Percentiles rank a stretch among this genome's conserved stretches.
phyloP scores from a whole-genome alignment of 2,113 vertebrate species.

The Garra rufa region DNA sequence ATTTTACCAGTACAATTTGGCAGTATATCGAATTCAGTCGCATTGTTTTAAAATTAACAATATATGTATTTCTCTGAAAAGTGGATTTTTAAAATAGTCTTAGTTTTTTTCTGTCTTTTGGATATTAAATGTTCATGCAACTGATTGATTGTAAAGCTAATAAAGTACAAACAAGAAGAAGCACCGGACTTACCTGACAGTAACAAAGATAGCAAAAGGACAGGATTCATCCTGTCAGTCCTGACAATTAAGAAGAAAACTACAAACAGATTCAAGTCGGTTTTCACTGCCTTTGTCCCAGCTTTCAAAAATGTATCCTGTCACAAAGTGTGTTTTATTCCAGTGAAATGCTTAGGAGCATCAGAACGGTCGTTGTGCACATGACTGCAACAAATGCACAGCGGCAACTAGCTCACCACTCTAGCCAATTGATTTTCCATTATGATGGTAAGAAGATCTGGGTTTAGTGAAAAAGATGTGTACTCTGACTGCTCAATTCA shows the following conservation, averaged over 20 bases:
- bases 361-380: slow-evolving; percentile 17
- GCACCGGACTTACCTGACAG: slow-evolving; percentile 72
- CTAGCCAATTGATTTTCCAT: slow-evolving; percentile 74
- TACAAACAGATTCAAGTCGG: neutral
- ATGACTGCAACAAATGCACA: slow-evolving; percentile 40
- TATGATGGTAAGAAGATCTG: slow-evolving; percentile 78
- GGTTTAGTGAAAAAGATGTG: slow-evolving; percentile 59
- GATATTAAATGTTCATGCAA: neutral
- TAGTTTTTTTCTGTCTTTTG: neutral
- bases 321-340: slow-evolving; percentile 29
- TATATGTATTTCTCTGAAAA: neutral
- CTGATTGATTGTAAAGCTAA: neutral
- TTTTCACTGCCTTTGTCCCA: neutral
- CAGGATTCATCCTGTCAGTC: slow-evolving; percentile 66
- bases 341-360: slow-evolving; percentile 14
- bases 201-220: slow-evolving; percentile 65
- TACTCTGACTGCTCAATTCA: slow-evolving; percentile 61
- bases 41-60: neutral
- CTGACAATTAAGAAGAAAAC: slow-evolving; percentile 12
- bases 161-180: neutral
- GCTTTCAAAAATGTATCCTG: neutral
- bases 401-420: slow-evolving; percentile 51
- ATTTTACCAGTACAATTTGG: neutral
- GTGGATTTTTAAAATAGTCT: neutral
- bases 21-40: neutral